Evolutionary conservation across 2,113 vertebrate species (phyloP).

Genomic region (Colinus virginianus): DNA sequence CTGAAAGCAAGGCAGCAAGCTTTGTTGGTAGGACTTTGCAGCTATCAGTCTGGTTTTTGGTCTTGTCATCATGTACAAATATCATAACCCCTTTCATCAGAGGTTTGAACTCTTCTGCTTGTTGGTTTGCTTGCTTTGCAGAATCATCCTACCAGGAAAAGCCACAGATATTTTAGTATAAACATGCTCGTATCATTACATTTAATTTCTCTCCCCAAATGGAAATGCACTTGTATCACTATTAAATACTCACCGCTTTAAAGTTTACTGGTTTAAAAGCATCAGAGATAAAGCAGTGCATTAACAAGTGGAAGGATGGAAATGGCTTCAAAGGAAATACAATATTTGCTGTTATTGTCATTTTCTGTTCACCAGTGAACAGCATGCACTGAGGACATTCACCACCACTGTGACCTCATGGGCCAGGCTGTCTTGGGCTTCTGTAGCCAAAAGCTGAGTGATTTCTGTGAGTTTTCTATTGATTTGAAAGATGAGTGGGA

Average conservation of each 20-base stretch:
- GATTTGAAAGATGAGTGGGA: not conserved
- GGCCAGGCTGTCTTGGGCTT: not conserved
- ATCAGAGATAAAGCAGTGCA: not conserved
- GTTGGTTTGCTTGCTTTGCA: not conserved
- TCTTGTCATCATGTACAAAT: not conserved
- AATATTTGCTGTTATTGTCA: not conserved
- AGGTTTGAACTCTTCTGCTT: constrained; percentile 14
- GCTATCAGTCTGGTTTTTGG: not conserved
- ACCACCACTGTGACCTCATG: accelerated
- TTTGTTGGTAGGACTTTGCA: not conserved
- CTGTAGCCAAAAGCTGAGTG: not conserved
- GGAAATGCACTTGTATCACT: not conserved
- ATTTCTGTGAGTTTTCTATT: not conserved
- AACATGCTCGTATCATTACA: not conserved
- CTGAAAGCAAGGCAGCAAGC: not conserved
- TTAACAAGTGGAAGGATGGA: not conserved
- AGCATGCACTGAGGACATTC: not conserved
- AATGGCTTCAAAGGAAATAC: not conserved
- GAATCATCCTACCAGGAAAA: constrained; percentile 26
- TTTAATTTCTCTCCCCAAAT: constrained; percentile 1
- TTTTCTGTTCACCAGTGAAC: not conserved
- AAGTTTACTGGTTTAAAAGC: constrained; percentile 15
- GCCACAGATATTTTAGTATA: constrained; percentile 17
- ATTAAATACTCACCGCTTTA: not conserved
- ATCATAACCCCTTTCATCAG: not conserved